These are phyloP conservation scores for Xenopus petersii DNA, from an alignment of 2,797 vertebrate genomes.

Conservation along the genomic window DNA sequence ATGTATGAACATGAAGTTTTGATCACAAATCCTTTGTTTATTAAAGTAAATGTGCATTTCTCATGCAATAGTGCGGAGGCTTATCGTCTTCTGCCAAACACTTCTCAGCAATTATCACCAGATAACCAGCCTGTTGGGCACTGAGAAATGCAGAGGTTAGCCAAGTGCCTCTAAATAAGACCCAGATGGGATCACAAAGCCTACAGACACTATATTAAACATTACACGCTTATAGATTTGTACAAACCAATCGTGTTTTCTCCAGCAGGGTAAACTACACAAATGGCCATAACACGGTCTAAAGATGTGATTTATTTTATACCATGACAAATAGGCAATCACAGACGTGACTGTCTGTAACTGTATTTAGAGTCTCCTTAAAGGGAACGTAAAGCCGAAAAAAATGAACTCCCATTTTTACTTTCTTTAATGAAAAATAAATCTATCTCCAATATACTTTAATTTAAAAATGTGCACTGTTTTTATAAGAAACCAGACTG, in stretches of 20 bases:
- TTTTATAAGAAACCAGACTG: no score
- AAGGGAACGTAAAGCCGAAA: no score
- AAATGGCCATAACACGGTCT: no score
- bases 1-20: not conserved
- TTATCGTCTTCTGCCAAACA: constrained; percentile 14
- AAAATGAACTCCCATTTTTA: no score
- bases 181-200: constrained; percentile 1
- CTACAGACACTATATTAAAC: not conserved
- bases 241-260: not conserved
- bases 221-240: not conserved
- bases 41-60: not conserved
- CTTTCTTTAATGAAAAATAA: no score
- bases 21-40: not conserved
- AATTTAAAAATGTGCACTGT: no score
- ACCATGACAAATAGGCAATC: no score
- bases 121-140: constrained; percentile 6
- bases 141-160: constrained; percentile 7
- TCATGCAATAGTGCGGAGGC: constrained; percentile 3
- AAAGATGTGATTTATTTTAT: no score
- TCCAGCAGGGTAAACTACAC: no score
- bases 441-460: no score
- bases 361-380: no score
- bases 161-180: not conserved
- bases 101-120: constrained; percentile 10
- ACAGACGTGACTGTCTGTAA: no score